Base-by-base conservation (phyloP, 2,797 vertebrate genomes). In the Anas acuta region DNA sequence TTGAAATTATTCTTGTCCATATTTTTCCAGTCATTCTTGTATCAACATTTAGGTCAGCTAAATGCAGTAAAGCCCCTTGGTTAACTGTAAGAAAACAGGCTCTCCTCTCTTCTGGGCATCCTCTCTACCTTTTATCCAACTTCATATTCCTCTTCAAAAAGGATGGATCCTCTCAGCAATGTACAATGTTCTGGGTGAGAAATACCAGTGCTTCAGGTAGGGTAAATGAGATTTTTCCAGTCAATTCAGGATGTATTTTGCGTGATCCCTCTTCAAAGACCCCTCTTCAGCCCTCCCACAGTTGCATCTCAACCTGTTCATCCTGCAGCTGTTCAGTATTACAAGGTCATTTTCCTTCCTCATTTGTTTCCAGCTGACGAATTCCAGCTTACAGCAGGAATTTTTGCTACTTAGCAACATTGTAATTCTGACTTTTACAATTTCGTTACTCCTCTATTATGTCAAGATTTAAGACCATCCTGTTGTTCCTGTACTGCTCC, bases 401-500 rank as follows among this genome's bases (percentile, higher is more conserved):
- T 61, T 93, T 90, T 75, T 65, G 73, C 67, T 88, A 65, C 45
- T 81, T 78, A 72, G 33, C 0, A 6, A 72, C 43, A 28, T 78
- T 39, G 45, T 51, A 77, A 81, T 92, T 93, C 85, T 49, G 35
- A 86, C 14, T 32, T 81, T 54, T 61, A 35, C 28, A 61, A 62
- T 72, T 91, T 66, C 37, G 54, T 89, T 84, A 26, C 80, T 92
- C 78, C 53, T 69, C 33, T 65, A 15, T 81, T 72, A 21, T 19
- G 51, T 75, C 83, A 78, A 49, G 45, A 76, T 72, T 73, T 89
- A 71, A 91, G 67, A 73, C 91, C 54, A 75, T 57, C 69, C 57
- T 92, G n/a, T 73, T 85, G 23, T 53, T 94, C 39, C n/a, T 43
- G 25, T 45, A 32, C 35, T 37, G 13, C n/a, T 89, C 56, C 18